Conservation (phyloP, 2,797 vertebrate genomes). For the Onychomys torridus region DNA sequence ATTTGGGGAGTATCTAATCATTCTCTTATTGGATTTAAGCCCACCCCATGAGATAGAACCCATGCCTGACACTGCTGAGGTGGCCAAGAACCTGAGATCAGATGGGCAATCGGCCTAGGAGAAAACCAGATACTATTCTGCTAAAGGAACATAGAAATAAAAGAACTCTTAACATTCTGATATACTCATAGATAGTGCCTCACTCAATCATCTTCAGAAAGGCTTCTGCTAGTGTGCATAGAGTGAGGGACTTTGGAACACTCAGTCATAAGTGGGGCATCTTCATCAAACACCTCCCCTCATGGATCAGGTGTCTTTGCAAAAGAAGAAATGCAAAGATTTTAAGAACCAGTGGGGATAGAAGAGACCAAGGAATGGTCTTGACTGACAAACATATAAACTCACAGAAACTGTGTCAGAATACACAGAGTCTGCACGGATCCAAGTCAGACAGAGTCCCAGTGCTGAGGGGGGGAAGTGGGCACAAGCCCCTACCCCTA, state of each 20-base stretch:
- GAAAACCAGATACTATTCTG: not conserved
- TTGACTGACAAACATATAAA: not conserved
- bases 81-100: not conserved
- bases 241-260: too few species aligned
- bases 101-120: not conserved
- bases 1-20: not conserved
- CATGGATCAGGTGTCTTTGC: not conserved
- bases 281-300: not conserved
- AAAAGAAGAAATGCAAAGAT: not conserved
- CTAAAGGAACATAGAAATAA: not conserved
- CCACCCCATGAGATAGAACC: not conserved
- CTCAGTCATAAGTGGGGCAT: not conserved
- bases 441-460: too few species aligned
- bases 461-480: not conserved
- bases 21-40: not conserved
- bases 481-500: not conserved
- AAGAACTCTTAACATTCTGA: not conserved
- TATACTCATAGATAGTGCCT: not conserved
- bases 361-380: not conserved
- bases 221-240: not conserved
- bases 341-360: not conserved
- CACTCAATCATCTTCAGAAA: too few species aligned
- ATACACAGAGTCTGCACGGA: too few species aligned
- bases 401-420: not conserved
- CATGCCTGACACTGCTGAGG: not conserved